phyloP scores from a whole-genome alignment of 2,888 invertebrate species.

The Xylocampa areola region DNA sequence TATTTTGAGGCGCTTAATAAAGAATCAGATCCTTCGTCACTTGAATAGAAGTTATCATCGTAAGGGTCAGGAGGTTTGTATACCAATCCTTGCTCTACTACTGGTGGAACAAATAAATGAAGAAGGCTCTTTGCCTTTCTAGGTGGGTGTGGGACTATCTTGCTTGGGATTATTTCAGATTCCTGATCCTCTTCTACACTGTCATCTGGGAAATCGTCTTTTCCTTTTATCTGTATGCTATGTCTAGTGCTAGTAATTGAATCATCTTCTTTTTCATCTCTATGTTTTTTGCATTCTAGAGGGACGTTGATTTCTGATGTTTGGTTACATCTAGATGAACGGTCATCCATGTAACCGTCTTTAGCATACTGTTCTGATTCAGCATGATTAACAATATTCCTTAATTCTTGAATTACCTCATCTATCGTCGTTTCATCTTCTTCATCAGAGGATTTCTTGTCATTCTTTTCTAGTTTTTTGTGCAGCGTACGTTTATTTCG shows the following conservation, averaged over 20 bases:
- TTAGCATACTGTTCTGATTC: slow-evolving; percentile 92
- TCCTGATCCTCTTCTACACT: slow-evolving; percentile 88
- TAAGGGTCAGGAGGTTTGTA: slow-evolving; percentile 89
- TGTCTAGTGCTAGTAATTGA: slow-evolving; percentile 88
- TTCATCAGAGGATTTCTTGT: slow-evolving; percentile 88
- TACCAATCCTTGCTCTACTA: slow-evolving; percentile 90
- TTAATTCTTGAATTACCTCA: slow-evolving; percentile 95
- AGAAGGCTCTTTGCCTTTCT: slow-evolving; percentile 93
- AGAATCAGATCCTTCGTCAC: slow-evolving; percentile 93
- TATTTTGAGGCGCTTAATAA: slow-evolving; percentile 91
- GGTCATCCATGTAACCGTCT: slow-evolving; percentile 72
- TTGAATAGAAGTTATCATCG: slow-evolving; percentile 90
- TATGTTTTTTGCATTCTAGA: slow-evolving; percentile 76
- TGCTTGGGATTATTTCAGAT: slow-evolving; percentile 93
- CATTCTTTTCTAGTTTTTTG: slow-evolving; percentile 79
- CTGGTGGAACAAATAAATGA: slow-evolving; percentile 91
- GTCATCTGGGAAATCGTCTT: slow-evolving; percentile 85
- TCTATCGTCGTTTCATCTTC: slow-evolving; percentile 95
- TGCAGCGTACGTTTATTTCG: slow-evolving; percentile 82
- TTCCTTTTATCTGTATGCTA: slow-evolving; percentile 85
- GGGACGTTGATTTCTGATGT: slow-evolving; percentile 83
- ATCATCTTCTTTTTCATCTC: slow-evolving; percentile 86
- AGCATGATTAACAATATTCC: slow-evolving; percentile 95
- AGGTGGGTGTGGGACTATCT: slow-evolving; percentile 95
- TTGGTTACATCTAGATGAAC: slow-evolving; percentile 80